Conservation (phyloP, 2,888 invertebrate genomes). For the Empis livida region DNA sequence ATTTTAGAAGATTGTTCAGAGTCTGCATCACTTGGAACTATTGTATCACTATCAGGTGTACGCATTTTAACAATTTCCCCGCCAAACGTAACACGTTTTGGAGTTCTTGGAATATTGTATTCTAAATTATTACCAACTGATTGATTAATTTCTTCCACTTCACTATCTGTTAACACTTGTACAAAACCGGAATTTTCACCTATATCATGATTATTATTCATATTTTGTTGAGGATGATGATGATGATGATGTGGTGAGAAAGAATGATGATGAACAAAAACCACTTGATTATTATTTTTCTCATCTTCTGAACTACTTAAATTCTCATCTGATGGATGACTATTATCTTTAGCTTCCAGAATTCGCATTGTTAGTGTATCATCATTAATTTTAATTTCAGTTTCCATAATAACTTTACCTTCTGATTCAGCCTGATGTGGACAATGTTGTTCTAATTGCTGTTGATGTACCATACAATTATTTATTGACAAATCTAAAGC, state of each 20-base stretch:
- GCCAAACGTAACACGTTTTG: conserved; percentile 68
- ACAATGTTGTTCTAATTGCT: conserved; percentile 26
- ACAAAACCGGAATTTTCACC: conserved; percentile 36
- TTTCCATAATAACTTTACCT: conserved; percentile 64
- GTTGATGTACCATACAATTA: neutral
- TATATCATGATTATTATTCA: conserved; percentile 2
- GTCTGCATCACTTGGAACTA: conserved; percentile 43
- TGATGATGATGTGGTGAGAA: no score
- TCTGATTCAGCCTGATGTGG: conserved; percentile 23
- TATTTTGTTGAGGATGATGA: no score
- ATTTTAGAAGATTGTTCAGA: conserved; percentile 13
- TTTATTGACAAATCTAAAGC: neutral
- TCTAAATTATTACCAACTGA: conserved; percentile 11
- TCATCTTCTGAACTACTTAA: conserved; percentile 32
- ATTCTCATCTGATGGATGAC: conserved; percentile 9
- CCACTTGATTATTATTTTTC: conserved; percentile 22
- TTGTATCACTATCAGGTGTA: conserved; percentile 71
- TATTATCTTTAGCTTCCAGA: conserved; percentile 42
- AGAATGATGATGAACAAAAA: conserved; percentile 13
- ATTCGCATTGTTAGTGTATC: conserved; percentile 77
- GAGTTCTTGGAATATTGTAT: conserved; percentile 39
- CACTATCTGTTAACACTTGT: conserved; percentile 47
- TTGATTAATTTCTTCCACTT: conserved; percentile 40
- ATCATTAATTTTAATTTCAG: conserved; percentile 68
- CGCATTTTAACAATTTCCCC: conserved; percentile 77